A percentile compares a stretch with the other conserved stretches of the same genome.
These are phyloP conservation scores for Bombylius major DNA, from an alignment of 2,888 invertebrate genomes.

Conservation along the genomic window DNA sequence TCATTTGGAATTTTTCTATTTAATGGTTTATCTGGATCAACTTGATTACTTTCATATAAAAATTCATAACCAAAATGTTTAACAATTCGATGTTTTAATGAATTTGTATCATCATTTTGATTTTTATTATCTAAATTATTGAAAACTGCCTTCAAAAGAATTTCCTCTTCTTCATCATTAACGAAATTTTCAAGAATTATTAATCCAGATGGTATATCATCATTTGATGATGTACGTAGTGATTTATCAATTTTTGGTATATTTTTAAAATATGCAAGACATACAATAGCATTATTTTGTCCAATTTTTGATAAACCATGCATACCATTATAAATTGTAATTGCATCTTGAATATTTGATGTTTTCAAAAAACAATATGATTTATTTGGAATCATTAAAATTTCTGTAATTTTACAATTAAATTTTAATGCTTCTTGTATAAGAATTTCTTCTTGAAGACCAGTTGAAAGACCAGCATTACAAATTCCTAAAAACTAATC, in stretches of 20 bases:
- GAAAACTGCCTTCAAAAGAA: conserved; percentile 43
- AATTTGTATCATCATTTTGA: conserved; percentile 36
- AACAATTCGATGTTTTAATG: conserved; percentile 70
- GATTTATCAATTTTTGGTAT: conserved; percentile 17
- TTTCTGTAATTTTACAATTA: conserved; percentile 42
- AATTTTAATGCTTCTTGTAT: conserved; percentile 40
- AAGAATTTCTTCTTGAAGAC: conserved; percentile 53
- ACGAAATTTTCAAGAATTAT: conserved; percentile 57
- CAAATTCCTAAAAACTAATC: conserved; percentile 45
- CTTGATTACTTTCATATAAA: conserved; percentile 73
- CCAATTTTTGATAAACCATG: conserved; percentile 48
- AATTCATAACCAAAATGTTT: conserved; percentile 90
- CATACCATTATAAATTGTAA: conserved; percentile 42
- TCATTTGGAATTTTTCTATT: conserved; percentile 53
- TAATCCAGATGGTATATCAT: conserved; percentile 45
- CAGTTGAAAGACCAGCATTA: conserved; percentile 77
- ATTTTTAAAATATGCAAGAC: conserved; percentile 39
- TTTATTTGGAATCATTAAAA: conserved; percentile 63
- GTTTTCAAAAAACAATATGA: conserved; percentile 69
- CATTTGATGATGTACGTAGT: background rate
- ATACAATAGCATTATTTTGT: conserved; percentile 48
- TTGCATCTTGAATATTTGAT: conserved; percentile 39
- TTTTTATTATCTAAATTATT: no score
- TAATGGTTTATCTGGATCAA: conserved; percentile 58
- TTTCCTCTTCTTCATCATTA: conserved; percentile 50